These are phyloP conservation scores for Ictalurus punctatus DNA, from an alignment of 2,113 vertebrate species.

Conservation along the genomic window DNA sequence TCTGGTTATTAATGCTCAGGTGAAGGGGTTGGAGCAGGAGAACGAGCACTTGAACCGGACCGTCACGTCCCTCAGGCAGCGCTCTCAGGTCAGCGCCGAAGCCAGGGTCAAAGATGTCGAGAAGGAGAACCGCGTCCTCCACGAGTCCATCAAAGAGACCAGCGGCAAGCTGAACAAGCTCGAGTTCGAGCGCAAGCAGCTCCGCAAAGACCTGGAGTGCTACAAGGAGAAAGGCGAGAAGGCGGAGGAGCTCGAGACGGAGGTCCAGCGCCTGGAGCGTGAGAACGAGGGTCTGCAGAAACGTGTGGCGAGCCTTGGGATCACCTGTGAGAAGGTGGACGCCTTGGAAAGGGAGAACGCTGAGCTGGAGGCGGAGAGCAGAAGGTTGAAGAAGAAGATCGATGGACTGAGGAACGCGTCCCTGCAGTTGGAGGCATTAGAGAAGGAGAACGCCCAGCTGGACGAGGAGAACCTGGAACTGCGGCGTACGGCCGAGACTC, in stretches of 20 bases:
- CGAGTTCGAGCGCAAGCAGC: constrained; percentile 92
- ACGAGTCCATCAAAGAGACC: constrained; percentile 94
- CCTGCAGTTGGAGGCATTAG: constrained; percentile 88
- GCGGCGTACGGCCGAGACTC: constrained; percentile 82
- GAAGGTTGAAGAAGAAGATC: constrained; percentile 89
- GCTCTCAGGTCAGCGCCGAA: constrained; percentile 91
- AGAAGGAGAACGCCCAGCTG: constrained; percentile 92
- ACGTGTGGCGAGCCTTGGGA: constrained; percentile 86
- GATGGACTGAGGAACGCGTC: constrained; percentile 86
- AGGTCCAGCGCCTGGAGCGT: constrained; percentile 82
- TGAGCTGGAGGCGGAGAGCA: constrained; percentile 86
- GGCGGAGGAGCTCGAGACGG: constrained; percentile 88
- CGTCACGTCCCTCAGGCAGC: constrained; percentile 85
- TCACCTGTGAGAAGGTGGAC: constrained; percentile 91
- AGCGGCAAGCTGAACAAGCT: constrained; percentile 89
- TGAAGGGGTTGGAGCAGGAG: constrained; percentile 94
- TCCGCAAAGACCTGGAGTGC: constrained; percentile 89
- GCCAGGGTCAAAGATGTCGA: constrained; percentile 94
- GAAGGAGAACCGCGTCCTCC: constrained; percentile 93
- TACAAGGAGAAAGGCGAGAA: constrained; percentile 91
- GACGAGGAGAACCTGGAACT: constrained; percentile 93
- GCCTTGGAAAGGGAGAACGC: constrained; percentile 90
- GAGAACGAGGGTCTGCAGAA: constrained; percentile 93
- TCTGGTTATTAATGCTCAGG: constrained; percentile 63
- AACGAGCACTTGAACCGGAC: constrained; percentile 92